Base-by-base conservation (phyloP, 2,888 invertebrate species). In the Selenia dentaria region DNA sequence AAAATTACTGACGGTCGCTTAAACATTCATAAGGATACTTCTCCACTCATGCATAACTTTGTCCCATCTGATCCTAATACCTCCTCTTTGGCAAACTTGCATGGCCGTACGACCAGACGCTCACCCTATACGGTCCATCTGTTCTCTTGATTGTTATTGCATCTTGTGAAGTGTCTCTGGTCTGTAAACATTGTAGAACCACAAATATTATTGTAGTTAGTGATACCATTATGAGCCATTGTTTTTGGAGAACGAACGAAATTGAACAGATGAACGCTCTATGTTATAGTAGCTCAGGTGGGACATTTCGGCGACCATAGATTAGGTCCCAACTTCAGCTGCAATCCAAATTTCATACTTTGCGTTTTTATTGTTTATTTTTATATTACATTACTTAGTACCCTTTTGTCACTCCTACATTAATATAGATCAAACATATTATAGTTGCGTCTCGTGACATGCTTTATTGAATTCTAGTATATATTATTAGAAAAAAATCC, bases 101-200 rank as follows among this genome's bases (percentile, higher is more conserved):
- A 37, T 37, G 43, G 37, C 34, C 13, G 12, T 26, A 6, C 43
- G 20, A 20, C 13, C 18, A 29, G 34, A 24, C 38, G 34, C 58
- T 61, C 52, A 57, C 65, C 62, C 59, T 50, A 52, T 62, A 41
- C 52, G 37, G 51, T 59, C 57, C 70, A 70, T 77, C 67, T 67
- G 65, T 62, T 67, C 45, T 61, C 65, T 67, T 77, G 74, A 78
- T 77, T 74, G 74, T 76, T 80, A 78, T 79, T 74, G 36, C 32
- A 36, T 20, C 9, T 11, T 11, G 28, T 26, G 6, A 2, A 5
- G n/a, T n/a, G n/a, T n/a, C n/a, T n/a, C n/a, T n/a, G n/a, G n/a
- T n/a, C n/a, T n/a, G n/a, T n/a, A n/a, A n/a, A n/a, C n/a, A n/a
- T n/a, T n/a, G n/a, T n/a, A n/a, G n/a, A n/a, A n/a, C n/a, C n/a